These are phyloP conservation scores for Danio albolineatus DNA, from an alignment of 2,797 vertebrate species.

Conservation along the genomic window DNA sequence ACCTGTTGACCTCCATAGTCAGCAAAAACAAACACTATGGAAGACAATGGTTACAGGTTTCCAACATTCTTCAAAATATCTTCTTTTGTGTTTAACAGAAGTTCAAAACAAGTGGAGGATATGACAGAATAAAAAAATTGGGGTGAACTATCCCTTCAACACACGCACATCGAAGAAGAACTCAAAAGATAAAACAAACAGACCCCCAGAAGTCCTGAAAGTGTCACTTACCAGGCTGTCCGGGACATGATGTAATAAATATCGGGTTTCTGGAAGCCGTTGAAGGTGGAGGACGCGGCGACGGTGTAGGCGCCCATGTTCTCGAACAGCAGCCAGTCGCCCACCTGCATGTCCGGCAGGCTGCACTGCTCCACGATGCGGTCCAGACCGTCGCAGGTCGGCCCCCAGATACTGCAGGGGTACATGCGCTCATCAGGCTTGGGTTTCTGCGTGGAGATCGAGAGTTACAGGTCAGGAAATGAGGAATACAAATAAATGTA, in stretches of 20 bases:
- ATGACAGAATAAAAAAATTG: too few relatives aligned
- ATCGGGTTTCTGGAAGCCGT: constrained; percentile 94
- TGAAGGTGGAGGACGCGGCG: constrained; percentile 93
- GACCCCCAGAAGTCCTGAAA: too few relatives aligned
- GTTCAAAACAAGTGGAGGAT: too few relatives aligned
- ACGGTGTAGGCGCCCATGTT: constrained; percentile 99
- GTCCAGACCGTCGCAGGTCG: constrained; percentile 94
- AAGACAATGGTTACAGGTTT: too few relatives aligned
- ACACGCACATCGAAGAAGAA: too few relatives aligned
- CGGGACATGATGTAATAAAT: constrained; percentile 92
- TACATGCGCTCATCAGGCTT: constrained; percentile 92
- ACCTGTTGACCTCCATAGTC: too few relatives aligned
- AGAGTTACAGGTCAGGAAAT: neutral
- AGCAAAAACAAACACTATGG: too few relatives aligned
- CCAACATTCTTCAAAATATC: too few relatives aligned
- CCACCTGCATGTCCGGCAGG: constrained; percentile 92
- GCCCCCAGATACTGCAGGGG: constrained; percentile 96
- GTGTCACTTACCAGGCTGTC: constrained; percentile 85
- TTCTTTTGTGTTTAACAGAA: too few relatives aligned
- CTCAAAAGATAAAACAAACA: too few relatives aligned
- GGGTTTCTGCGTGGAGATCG: constrained; percentile 78
- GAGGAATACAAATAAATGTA: too few relatives aligned
- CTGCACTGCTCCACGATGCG: constrained; percentile 90
- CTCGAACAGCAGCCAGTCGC: constrained; percentile 96
- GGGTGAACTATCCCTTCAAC: too few relatives aligned